These are phyloP conservation scores for Poecile montanus DNA, from an alignment of 2,797 vertebrate genomes.

Conservation along the genomic window DNA sequence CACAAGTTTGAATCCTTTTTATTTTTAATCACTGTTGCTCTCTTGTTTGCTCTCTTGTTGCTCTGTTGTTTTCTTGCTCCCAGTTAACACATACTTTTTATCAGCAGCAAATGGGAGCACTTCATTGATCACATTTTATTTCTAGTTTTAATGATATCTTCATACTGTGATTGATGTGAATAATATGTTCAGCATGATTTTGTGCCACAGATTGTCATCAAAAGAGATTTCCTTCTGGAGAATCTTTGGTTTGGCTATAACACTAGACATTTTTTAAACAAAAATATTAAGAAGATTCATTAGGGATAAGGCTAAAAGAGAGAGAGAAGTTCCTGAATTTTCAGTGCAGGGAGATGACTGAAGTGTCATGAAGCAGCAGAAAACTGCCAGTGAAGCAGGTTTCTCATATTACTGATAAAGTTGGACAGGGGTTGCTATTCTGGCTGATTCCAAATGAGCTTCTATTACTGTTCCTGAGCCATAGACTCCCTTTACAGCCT, in stretches of 20 bases:
- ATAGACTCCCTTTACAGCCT: neutral
- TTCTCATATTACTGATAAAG: neutral
- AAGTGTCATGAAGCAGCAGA: neutral
- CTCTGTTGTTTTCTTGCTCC: neutral
- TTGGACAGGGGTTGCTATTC: neutral
- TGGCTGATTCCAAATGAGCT: neutral
- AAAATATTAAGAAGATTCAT: neutral
- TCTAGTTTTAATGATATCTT: slow-evolving; percentile 12
- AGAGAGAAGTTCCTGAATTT: neutral
- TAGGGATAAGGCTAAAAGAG: neutral
- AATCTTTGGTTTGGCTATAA: neutral
- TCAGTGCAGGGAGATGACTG: neutral
- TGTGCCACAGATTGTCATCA: neutral
- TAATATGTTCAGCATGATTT: neutral
- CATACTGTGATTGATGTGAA: neutral
- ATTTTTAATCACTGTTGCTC: neutral
- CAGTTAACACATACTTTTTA: neutral
- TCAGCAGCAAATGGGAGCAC: neutral
- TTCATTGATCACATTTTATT: neutral
- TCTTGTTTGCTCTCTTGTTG: neutral
- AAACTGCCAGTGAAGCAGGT: neutral
- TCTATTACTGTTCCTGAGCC: neutral
- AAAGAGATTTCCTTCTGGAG: neutral
- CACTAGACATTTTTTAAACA: neutral
- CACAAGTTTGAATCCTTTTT: neutral